These are phyloP conservation scores for Cervus canadensis DNA, from an alignment of 2,113 vertebrate species.

Conservation along the genomic window DNA sequence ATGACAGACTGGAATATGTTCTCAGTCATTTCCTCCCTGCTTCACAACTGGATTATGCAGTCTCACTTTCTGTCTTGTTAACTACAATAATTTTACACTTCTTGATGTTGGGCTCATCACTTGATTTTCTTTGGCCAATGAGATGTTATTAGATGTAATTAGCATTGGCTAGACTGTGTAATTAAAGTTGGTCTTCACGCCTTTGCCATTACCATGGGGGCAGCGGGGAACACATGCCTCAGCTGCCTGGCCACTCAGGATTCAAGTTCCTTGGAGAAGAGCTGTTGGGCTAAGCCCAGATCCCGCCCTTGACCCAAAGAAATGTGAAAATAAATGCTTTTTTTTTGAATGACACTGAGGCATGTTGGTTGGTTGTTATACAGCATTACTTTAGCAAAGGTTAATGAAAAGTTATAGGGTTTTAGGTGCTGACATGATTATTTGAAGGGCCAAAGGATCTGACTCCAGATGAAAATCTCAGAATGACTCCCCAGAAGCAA, in stretches of 20 bases:
- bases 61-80: not conserved
- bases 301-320: fast-evolving
- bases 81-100: not conserved
- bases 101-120: not conserved
- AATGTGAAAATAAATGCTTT: not conserved
- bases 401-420: not conserved
- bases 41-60: not conserved
- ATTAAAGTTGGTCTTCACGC: not conserved
- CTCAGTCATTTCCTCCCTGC: not conserved
- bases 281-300: not conserved
- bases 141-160: not conserved
- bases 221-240: not conserved
- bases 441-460: not conserved
- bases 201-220: not conserved
- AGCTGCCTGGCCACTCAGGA: not conserved
- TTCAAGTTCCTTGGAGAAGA: not conserved
- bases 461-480: not conserved
- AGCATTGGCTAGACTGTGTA: not conserved
- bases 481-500: not conserved
- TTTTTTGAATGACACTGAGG: not conserved
- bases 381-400: not conserved
- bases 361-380: not conserved
- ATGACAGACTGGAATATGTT: not conserved
- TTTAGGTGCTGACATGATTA: not conserved
- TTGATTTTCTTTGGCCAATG: not conserved